Percentiles rank a stretch among this genome's conserved stretches.
Evolutionary conservation across 2,113 vertebrate species (phyloP).

Genomic region (Trogon surrucura): DNA sequence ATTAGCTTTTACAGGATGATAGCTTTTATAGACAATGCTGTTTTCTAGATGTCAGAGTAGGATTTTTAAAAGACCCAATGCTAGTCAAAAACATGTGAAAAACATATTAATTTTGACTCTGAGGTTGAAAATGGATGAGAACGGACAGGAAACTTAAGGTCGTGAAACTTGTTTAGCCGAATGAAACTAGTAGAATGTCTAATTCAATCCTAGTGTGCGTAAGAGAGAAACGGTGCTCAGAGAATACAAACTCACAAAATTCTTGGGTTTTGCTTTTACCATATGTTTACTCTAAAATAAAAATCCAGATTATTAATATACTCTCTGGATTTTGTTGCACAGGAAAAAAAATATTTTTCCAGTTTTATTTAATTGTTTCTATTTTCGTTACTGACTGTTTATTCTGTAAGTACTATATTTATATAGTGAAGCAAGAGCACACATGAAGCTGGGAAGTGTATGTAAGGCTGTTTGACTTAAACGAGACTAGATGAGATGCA

Average conservation of each 20-base stretch:
- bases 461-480: background rate
- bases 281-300: background rate
- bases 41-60: slow-evolving; percentile 32
- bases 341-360: background rate
- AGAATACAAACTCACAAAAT: background rate
- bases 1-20: slow-evolving; percentile 10
- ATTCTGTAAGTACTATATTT: background rate
- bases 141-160: slow-evolving; percentile 46
- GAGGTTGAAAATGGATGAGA: slow-evolving; percentile 31
- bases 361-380: background rate
- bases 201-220: background rate
- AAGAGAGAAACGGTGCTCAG: background rate
- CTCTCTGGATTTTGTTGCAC: background rate
- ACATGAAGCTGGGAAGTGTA: background rate
- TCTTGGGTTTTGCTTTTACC: background rate
- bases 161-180: slow-evolving; percentile 51
- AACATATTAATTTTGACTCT: slow-evolving; percentile 32
- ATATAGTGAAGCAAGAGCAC: background rate
- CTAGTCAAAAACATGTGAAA: background rate
- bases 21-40: background rate
- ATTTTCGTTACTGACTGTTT: background rate
- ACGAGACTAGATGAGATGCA: background rate
- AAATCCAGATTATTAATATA: background rate
- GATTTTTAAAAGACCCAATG: slow-evolving; percentile 25
- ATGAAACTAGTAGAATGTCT: background rate